Evolutionary conservation across 2,888 invertebrate species (phyloP).

Genomic region (Caenorhabditis sinica): DNA sequence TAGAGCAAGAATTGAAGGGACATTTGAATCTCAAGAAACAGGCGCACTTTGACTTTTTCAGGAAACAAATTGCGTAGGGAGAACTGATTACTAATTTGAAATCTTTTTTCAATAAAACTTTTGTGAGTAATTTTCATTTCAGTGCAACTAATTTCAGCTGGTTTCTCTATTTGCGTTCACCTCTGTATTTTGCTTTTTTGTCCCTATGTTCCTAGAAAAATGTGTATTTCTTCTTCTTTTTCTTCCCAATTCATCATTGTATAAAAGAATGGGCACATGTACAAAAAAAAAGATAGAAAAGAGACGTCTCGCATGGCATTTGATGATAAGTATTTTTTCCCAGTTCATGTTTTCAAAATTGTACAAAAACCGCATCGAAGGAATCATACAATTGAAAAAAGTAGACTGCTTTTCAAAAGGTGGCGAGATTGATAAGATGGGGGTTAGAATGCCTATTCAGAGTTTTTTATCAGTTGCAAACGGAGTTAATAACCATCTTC

Average conservation of each 20-base stretch:
- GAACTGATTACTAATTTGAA: not conserved
- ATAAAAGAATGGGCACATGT: not conserved
- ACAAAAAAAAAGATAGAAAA: not conserved
- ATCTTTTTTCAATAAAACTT: not conserved
- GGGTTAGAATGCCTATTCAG: not conserved
- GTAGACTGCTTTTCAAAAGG: not conserved
- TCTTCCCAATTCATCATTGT: not conserved
- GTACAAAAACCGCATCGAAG: not conserved
- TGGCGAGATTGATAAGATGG: constrained; percentile 3
- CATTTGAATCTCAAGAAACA: constrained; percentile 31
- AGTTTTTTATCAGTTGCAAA: not conserved
- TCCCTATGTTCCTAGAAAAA: too few relatives aligned
- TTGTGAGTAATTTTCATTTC: not conserved
- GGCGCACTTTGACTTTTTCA: constrained; percentile 33
- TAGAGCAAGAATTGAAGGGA: not conserved
- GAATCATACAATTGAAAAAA: not conserved
- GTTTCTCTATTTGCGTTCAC: too few relatives aligned
- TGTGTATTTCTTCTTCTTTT: too few relatives aligned
- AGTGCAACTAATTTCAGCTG: too few relatives aligned
- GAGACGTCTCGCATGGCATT: not conserved
- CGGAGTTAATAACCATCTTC: not conserved
- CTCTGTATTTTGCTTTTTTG: too few relatives aligned
- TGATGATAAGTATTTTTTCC: not conserved
- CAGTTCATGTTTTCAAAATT: not conserved
- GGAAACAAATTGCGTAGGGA: constrained; percentile 37